phyloP scores from a whole-genome alignment of 2,888 invertebrate species.

The Plagodis dolabraria region DNA sequence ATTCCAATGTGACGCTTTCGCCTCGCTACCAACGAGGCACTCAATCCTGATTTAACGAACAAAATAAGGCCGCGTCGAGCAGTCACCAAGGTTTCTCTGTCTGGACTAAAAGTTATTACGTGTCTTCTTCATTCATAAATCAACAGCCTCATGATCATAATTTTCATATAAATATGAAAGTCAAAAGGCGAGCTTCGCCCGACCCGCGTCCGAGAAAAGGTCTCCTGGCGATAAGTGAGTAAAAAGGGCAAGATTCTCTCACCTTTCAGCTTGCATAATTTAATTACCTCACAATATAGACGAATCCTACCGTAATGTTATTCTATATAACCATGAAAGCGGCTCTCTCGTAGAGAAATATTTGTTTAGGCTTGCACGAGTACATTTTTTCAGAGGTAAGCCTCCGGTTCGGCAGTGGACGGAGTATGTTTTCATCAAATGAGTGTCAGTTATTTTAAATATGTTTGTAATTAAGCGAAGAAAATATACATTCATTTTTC shows the following conservation, averaged over 20 bases:
- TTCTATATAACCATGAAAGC: slow-evolving; percentile 32
- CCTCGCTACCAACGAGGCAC: too few species aligned
- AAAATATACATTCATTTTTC: slow-evolving; percentile 23
- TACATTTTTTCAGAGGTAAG: slow-evolving; percentile 36
- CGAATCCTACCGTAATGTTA: slow-evolving; percentile 29
- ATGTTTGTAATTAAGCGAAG: slow-evolving; percentile 27
- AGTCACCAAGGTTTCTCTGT: neutral
- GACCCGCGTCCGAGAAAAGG: slow-evolving; percentile 20
- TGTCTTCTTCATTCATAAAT: slow-evolving; percentile 18
- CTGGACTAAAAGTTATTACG: slow-evolving; percentile 3
- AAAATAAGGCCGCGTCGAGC: too few species aligned
- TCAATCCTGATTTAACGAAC: too few species aligned
- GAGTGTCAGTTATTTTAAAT: slow-evolving; percentile 32
- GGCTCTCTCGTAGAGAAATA: slow-evolving; percentile 34
- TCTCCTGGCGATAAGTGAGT: slow-evolving; percentile 26
- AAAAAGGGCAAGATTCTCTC: slow-evolving; percentile 28
- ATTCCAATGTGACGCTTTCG: too few species aligned
- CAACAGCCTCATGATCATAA: slow-evolving; percentile 19
- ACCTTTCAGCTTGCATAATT: slow-evolving; percentile 32
- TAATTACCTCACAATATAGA: slow-evolving; percentile 35
- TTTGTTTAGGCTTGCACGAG: slow-evolving; percentile 37
- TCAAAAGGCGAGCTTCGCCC: slow-evolving; percentile 17
- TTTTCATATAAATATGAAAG: slow-evolving; percentile 26
- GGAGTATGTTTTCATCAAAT: slow-evolving; percentile 35
- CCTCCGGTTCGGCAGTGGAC: slow-evolving; percentile 16